These are phyloP conservation scores for Pseudococcus viburni DNA, from an alignment of 2,888 invertebrate genomes.

Conservation along the genomic window DNA sequence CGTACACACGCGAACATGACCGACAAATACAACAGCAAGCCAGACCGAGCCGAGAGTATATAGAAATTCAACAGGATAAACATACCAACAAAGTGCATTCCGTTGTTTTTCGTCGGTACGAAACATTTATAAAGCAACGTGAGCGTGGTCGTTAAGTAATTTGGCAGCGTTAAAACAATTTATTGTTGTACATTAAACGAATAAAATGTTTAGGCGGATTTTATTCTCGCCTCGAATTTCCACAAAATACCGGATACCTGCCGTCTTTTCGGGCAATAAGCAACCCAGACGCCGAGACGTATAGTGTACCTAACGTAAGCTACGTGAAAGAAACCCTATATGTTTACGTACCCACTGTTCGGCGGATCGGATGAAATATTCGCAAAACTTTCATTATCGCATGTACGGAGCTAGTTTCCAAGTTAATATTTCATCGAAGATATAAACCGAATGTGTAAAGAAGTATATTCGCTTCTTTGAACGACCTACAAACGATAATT, in stretches of 20 bases:
- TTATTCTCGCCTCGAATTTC: slow-evolving; percentile 22
- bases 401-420: not conserved
- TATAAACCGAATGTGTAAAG: too few relatives aligned
- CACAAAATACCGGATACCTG: not conserved
- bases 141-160: slow-evolving; percentile 29
- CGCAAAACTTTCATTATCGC: too few relatives aligned
- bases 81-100: slow-evolving; percentile 27
- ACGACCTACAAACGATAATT: too few relatives aligned
- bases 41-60: not conserved
- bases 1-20: not conserved
- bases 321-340: too few relatives aligned
- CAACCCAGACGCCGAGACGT: not conserved
- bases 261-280: not conserved
- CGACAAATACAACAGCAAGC: too few relatives aligned
- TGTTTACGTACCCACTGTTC: too few relatives aligned
- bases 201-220: slow-evolving; percentile 22
- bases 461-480: too few relatives aligned
- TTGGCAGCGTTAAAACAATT: slow-evolving; percentile 27
- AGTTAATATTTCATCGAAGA: not conserved
- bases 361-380: too few relatives aligned
- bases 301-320: not conserved
- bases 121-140: slow-evolving; percentile 28
- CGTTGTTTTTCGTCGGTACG: slow-evolving; percentile 4
- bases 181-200: slow-evolving; percentile 22
- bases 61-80: not conserved